Evolutionary conservation across 2,797 vertebrate species (phyloP).

Genomic region (Pogoniulus pusillus): DNA sequence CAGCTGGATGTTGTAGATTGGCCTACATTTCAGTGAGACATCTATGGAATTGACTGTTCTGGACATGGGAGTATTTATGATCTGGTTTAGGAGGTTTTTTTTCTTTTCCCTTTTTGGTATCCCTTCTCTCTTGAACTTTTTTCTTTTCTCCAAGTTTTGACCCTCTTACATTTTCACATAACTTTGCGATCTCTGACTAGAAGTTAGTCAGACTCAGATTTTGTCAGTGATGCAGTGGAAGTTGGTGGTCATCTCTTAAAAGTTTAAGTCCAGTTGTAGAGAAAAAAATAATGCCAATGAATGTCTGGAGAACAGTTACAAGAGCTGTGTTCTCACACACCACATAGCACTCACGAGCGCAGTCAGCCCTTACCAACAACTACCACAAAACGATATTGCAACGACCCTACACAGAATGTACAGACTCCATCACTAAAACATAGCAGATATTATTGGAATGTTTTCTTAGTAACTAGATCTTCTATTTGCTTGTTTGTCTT

Average conservation of each 20-base stretch:
- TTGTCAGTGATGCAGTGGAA: neutral
- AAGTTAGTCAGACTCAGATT: neutral
- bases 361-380: neutral
- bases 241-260: neutral
- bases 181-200: neutral
- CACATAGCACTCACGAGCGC: neutral
- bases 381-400: neutral
- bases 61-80: neutral
- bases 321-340: neutral
- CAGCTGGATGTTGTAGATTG: neutral
- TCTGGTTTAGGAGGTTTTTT: neutral
- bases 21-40: neutral
- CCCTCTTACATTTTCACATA: neutral
- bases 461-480: neutral
- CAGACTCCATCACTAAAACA: neutral
- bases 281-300: neutral
- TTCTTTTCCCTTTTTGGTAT: neutral
- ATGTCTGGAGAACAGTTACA: neutral
- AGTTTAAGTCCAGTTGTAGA: neutral
- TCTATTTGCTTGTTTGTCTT: neutral
- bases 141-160: neutral
- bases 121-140: neutral
- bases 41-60: neutral
- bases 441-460: neutral
- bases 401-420: neutral